These are phyloP conservation scores for Melanotaenia duboulayi DNA, from an alignment of 2,113 vertebrate species.

Conservation along the genomic window DNA sequence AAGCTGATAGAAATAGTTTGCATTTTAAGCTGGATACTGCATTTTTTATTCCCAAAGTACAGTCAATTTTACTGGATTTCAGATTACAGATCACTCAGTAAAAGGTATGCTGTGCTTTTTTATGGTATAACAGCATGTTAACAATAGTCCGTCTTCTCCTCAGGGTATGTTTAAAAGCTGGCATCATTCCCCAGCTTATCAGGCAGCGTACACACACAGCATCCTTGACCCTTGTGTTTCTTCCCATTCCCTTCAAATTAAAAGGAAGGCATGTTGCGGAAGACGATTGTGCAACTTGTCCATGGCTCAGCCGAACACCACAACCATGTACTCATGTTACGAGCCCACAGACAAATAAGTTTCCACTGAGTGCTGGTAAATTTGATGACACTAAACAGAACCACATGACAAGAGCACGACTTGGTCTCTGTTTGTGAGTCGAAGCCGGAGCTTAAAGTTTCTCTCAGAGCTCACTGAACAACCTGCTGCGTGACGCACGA, in stretches of 20 bases:
- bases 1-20: not conserved
- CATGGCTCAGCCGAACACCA: constrained; percentile 38
- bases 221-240: constrained; percentile 20
- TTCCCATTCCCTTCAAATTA: constrained; percentile 25
- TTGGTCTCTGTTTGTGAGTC: constrained; percentile 7
- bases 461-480: constrained; percentile 9
- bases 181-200: not conserved
- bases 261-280: not conserved
- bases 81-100: not conserved
- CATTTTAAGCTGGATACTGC: not conserved
- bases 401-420: constrained; percentile 57
- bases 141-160: constrained; percentile 10
- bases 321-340: constrained; percentile 67
- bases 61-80: not conserved
- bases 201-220: not conserved
- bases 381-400: constrained; percentile 59
- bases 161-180: constrained; percentile 3
- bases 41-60: not conserved
- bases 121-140: not conserved
- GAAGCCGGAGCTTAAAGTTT: not conserved
- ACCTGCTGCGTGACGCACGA: constrained; percentile 25
- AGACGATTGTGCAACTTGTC: constrained; percentile 54
- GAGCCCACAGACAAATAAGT: constrained; percentile 42
- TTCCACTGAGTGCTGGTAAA: constrained; percentile 49
- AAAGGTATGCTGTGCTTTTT: not conserved